phyloP scores from a whole-genome alignment of 2,113 vertebrate genomes.

The Okapia johnstoni region DNA sequence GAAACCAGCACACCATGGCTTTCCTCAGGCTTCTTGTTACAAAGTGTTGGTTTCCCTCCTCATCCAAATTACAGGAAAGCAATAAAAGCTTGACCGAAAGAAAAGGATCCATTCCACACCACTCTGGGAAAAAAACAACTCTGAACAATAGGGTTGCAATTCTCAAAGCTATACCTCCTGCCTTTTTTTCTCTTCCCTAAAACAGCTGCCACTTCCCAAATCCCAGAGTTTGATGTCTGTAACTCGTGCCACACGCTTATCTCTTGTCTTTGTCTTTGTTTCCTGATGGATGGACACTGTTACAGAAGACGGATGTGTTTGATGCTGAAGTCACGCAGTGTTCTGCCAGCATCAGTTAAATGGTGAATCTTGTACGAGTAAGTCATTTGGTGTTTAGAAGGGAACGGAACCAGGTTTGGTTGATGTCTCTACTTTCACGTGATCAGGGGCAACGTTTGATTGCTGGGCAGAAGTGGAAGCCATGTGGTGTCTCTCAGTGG shows the following conservation, averaged over 20 bases:
- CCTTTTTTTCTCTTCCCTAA: neutral
- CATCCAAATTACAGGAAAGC: neutral
- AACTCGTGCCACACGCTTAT: accelerated
- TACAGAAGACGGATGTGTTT: neutral
- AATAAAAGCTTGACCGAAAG: neutral
- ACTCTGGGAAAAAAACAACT: neutral
- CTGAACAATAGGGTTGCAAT: neutral
- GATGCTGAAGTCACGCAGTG: neutral
- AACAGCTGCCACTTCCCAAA: neutral
- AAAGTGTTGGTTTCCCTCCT: neutral
- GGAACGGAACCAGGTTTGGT: neutral
- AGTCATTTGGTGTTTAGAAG: neutral
- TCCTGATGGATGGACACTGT: neutral
- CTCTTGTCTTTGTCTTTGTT: neutral
- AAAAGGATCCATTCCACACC: neutral
- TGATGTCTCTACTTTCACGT: neutral
- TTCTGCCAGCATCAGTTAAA: neutral
- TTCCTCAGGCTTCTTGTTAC: neutral
- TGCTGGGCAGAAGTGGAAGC: neutral
- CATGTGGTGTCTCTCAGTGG: neutral
- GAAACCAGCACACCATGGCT: neutral
- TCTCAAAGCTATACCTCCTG: neutral
- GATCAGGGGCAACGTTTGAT: neutral
- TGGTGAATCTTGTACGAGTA: neutral
- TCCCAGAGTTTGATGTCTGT: neutral